A percentile compares a stretch with the other conserved stretches of the same genome.
These are phyloP conservation scores for Zosterops japonicus DNA, from an alignment of 2,113 vertebrate species.

Conservation along the genomic window DNA sequence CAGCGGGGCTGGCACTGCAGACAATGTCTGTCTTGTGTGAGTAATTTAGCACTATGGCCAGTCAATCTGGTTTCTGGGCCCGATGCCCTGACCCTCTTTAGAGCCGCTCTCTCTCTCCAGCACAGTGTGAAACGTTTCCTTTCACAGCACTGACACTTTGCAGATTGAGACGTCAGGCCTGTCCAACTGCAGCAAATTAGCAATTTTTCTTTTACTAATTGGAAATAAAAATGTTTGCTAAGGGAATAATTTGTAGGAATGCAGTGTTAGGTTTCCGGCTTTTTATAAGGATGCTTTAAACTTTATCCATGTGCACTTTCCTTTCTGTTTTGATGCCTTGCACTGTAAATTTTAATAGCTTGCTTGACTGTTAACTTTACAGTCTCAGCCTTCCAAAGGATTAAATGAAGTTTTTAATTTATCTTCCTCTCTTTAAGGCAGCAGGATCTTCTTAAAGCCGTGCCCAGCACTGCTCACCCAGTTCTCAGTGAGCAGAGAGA, in stretches of 20 bases:
- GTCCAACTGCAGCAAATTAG: slow-evolving; percentile 90
- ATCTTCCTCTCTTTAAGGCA: slow-evolving; percentile 1
- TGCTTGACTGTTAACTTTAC: slow-evolving; percentile 61
- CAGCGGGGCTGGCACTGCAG: slow-evolving; percentile 82
- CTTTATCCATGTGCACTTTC: slow-evolving; percentile 17
- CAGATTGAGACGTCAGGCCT: slow-evolving; percentile 96
- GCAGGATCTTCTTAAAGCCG: neutral
- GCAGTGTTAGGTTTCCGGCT: slow-evolving; percentile 66
- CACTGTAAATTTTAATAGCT: slow-evolving; percentile 45
- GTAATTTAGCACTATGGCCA: slow-evolving; percentile 85
- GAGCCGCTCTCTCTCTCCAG: slow-evolving; percentile 74
- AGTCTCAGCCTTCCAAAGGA: slow-evolving; percentile 30
- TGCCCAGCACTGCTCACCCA: neutral
- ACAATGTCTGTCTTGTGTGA: slow-evolving; percentile 97
- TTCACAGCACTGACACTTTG: slow-evolving; percentile 89
- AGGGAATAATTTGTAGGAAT: slow-evolving; percentile 78
- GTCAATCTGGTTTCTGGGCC: slow-evolving; percentile 91
- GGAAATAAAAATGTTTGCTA: slow-evolving; percentile 91
- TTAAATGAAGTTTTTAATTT: slow-evolving; percentile 47
- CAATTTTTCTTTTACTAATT: slow-evolving; percentile 94
- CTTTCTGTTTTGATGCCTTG: slow-evolving; percentile 53
- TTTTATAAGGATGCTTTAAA: slow-evolving; percentile 55
- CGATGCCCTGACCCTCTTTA: slow-evolving; percentile 85
- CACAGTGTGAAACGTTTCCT: slow-evolving; percentile 83
- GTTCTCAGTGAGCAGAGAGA: accelerated